Conservation (phyloP, 2,113 vertebrate species). For the Marmota flaviventris region DNA sequence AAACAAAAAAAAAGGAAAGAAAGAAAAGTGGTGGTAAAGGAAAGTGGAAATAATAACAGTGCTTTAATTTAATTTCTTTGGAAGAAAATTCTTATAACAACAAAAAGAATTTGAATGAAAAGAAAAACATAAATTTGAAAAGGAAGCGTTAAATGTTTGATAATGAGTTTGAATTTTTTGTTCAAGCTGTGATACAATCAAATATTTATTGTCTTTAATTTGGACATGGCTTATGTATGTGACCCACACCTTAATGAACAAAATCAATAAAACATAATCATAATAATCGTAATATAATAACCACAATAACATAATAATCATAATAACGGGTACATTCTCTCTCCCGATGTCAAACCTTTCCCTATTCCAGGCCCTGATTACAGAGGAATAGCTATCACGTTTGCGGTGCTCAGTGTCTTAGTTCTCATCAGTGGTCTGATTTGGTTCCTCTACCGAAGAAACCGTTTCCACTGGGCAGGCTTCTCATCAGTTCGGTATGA, state of each 20-base stretch:
- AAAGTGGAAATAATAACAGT: slow-evolving; percentile 14
- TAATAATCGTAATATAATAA: too few relatives aligned
- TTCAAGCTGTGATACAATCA: slow-evolving; percentile 19
- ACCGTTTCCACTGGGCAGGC: slow-evolving; percentile 85
- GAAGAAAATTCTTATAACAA: slow-evolving; percentile 29
- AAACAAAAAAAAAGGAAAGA: too few relatives aligned
- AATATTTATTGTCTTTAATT: neutral
- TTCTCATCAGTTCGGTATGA: slow-evolving; percentile 92
- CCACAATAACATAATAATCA: too few relatives aligned
- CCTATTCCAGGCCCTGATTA: slow-evolving; percentile 88
- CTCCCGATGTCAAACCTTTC: neutral
- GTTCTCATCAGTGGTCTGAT: slow-evolving; percentile 80
- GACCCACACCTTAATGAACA: neutral
- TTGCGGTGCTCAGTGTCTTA: slow-evolving; percentile 89
- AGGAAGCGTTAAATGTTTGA: neutral
- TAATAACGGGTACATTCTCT: neutral
- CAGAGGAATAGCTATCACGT: slow-evolving; percentile 86
- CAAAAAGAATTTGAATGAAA: slow-evolving; percentile 60
- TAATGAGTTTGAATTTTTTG: slow-evolving; percentile 44
- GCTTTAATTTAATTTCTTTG: slow-evolving; percentile 54
- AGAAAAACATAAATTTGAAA: slow-evolving; percentile 23
- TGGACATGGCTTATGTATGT: neutral
- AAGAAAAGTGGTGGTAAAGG: neutral
- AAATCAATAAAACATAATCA: neutral
- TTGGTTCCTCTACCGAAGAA: slow-evolving; percentile 91